Evolutionary conservation across 2,888 invertebrate species (phyloP).

Genomic region (Abscondita cerata): DNA sequence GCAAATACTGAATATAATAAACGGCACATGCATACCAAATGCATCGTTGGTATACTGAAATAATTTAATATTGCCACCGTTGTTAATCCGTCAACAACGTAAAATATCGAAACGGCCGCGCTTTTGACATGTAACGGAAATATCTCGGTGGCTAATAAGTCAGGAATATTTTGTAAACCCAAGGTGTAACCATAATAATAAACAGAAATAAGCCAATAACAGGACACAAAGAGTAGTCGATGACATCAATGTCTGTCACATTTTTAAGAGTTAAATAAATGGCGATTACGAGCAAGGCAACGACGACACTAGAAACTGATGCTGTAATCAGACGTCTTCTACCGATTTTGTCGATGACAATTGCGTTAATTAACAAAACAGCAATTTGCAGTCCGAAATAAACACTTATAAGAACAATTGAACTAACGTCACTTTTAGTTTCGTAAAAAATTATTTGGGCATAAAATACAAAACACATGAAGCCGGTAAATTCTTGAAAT

Average conservation of each 20-base stretch:
- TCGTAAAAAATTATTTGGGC: slow-evolving; percentile 67
- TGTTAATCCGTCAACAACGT: slow-evolving; percentile 58
- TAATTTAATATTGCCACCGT: slow-evolving; percentile 48
- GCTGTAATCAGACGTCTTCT: slow-evolving; percentile 67
- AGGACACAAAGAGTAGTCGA: slow-evolving; percentile 49
- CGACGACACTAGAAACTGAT: slow-evolving; percentile 60
- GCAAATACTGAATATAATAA: no score
- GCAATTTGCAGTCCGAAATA: slow-evolving; percentile 62
- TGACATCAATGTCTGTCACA: no score
- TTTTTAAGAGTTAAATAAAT: slow-evolving; percentile 56
- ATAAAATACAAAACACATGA: slow-evolving; percentile 65
- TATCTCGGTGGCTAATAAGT: no score
- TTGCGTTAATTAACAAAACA: slow-evolving; percentile 63
- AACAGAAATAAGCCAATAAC: no score
- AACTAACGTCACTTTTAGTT: slow-evolving; percentile 53
- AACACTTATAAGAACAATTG: slow-evolving; percentile 62
- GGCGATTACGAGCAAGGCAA: slow-evolving; percentile 54
- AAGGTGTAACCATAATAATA: no score
- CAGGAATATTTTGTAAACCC: no score
- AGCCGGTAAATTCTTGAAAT: slow-evolving; percentile 67
- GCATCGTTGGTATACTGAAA: no score
- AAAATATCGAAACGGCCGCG: slow-evolving; percentile 60
- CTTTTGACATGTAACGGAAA: no score
- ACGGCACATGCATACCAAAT: no score
- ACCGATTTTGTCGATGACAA: slow-evolving; percentile 68